These are phyloP conservation scores for Villa cingulata DNA, from an alignment of 2,888 invertebrate species.

Conservation along the genomic window DNA sequence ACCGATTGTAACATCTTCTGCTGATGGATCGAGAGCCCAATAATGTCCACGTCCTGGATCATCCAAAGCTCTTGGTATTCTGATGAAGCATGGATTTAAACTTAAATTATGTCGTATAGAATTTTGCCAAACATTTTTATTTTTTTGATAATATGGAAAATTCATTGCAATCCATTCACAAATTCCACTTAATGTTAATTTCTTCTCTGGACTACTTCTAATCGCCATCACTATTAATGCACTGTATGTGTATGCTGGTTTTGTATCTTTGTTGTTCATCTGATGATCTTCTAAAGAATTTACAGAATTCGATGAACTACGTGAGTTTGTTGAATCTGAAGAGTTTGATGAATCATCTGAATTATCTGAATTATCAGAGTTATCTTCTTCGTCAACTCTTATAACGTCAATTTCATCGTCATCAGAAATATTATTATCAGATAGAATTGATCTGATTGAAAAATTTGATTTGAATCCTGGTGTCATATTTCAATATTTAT, in stretches of 20 bases:
- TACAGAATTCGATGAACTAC: background rate
- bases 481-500: background rate
- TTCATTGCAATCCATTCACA: conserved; percentile 96
- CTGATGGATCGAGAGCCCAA: conserved; percentile 93
- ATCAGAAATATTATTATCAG: background rate
- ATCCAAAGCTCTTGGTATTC: conserved; percentile 88
- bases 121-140: conserved; percentile 97
- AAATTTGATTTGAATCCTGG: background rate
- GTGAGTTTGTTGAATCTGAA: background rate
- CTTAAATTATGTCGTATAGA: conserved; percentile 44
- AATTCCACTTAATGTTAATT: conserved; percentile 85
- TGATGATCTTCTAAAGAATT: background rate
- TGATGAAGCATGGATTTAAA: conserved; percentile 92
- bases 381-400: background rate
- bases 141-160: conserved; percentile 92
- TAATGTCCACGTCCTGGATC: conserved; percentile 98
- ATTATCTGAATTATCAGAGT: background rate
- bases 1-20: conserved; percentile 93
- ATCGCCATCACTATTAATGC: conserved; percentile 99
- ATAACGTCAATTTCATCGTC: background rate
- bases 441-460: background rate
- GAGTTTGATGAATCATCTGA: background rate
- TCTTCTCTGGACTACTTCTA: conserved; percentile 75
- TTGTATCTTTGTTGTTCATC: conserved; percentile 27
- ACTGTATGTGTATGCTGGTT: conserved; percentile 94